These are phyloP conservation scores for Chionoecetes opilio DNA, from an alignment of 1,140 invertebrate genomes.

Conservation along the genomic window DNA sequence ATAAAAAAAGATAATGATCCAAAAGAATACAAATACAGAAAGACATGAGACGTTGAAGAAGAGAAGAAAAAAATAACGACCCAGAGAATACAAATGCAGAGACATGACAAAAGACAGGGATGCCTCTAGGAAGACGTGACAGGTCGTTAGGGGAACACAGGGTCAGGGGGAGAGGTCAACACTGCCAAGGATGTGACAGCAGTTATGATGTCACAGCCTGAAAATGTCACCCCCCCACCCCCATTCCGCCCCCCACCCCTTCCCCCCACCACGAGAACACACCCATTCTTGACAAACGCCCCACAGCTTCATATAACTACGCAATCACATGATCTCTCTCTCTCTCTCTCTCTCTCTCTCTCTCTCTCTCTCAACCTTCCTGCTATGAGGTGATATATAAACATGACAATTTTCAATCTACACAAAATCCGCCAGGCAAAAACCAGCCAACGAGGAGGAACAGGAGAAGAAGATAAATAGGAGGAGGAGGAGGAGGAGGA, in stretches of 20 bases:
- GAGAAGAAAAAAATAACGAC: background rate
- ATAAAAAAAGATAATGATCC: background rate
- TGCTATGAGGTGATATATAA: background rate
- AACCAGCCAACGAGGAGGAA: background rate
- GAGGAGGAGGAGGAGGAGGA: background rate
- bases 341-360: constrained; percentile 51
- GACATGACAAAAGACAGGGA: background rate
- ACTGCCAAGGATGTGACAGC: background rate
- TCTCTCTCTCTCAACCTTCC: constrained; percentile 20
- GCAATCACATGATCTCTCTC: background rate
- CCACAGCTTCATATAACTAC: background rate
- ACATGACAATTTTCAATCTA: background rate
- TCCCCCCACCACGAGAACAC: background rate
- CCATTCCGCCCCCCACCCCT: background rate
- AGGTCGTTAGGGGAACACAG: background rate
- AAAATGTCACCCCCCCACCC: background rate
- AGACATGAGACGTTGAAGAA: background rate
- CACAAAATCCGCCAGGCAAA: background rate
- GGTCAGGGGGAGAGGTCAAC: too few species aligned
- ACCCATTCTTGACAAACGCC: constrained; percentile 7
- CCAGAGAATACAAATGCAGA: background rate
- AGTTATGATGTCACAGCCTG: background rate
- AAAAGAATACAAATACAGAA: background rate
- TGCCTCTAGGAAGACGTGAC: background rate
- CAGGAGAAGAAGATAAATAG: background rate